phyloP scores from a whole-genome alignment of 2,113 vertebrate genomes.

The Tachysurus vachellii region DNA sequence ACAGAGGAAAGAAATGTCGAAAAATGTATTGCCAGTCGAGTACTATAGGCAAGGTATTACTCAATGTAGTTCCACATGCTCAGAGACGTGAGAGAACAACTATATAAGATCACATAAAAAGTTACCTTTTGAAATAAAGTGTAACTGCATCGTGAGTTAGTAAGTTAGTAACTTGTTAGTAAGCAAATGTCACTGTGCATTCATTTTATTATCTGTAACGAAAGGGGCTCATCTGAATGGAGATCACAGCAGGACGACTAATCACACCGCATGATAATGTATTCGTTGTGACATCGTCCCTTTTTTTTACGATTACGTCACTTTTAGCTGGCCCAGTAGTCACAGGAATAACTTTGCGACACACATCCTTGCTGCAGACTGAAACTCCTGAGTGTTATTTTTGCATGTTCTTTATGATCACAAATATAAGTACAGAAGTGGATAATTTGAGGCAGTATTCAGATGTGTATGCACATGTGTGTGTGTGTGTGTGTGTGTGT shows the following conservation, averaged over 20 bases:
- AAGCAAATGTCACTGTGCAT: not conserved
- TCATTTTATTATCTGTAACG: not conserved
- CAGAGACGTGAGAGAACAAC: not conserved
- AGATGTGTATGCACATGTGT: slow-evolving; percentile 14
- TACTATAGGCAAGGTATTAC: not conserved
- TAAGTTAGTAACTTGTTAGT: too few relatives aligned
- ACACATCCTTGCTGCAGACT: not conserved
- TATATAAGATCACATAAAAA: not conserved
- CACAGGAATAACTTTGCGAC: not conserved
- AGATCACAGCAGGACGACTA: not conserved
- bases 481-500: too few relatives aligned
- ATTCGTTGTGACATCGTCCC: not conserved
- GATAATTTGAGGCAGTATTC: not conserved
- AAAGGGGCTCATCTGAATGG: not conserved
- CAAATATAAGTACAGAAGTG: not conserved
- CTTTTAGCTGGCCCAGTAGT: not conserved
- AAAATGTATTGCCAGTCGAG: not conserved
- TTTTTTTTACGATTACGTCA: not conserved
- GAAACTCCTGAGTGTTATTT: not conserved
- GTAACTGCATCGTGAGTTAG: not conserved
- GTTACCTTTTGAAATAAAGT: not conserved
- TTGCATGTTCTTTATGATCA: not conserved
- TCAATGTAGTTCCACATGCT: not conserved
- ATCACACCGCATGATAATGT: not conserved
- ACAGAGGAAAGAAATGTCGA: not conserved